phyloP scores from a whole-genome alignment of 1,140 invertebrate species.

The Subanguina moxae region DNA sequence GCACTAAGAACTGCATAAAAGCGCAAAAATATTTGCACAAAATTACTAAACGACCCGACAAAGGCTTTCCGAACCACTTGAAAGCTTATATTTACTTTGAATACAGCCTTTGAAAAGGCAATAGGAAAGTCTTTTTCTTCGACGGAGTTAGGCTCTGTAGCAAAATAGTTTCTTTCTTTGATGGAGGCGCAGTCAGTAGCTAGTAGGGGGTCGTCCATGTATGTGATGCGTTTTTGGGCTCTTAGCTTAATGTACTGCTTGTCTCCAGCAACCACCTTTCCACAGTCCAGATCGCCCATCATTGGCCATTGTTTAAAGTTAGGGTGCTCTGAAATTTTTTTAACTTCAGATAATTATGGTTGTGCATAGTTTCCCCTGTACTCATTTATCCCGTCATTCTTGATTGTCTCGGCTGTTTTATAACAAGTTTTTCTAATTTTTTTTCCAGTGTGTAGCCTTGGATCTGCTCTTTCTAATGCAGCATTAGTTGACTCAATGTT shows the following conservation, averaged over 20 bases:
- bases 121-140: slow-evolving; percentile 47
- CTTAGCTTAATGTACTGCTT: slow-evolving; percentile 3
- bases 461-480: too few species aligned
- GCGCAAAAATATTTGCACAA: neutral
- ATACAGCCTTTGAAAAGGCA: slow-evolving; percentile 40
- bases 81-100: slow-evolving; percentile 32
- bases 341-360: too few species aligned
- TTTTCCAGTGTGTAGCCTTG: too few species aligned
- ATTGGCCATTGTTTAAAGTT: neutral
- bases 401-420: too few species aligned
- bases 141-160: too few species aligned
- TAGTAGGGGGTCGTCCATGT: slow-evolving; percentile 11
- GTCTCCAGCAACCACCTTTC: neutral
- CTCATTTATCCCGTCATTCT: too few species aligned
- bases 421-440: too few species aligned
- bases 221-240: neutral
- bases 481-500: too few species aligned
- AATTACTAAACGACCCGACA: neutral
- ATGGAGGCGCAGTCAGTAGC: slow-evolving; percentile 31
- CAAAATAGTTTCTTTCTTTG: slow-evolving; percentile 28
- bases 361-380: too few species aligned
- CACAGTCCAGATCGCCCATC: slow-evolving; percentile 17
- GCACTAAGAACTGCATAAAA: too few species aligned
- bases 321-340: neutral
- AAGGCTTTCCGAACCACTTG: too few species aligned